Percentiles rank a stretch among this genome's conserved stretches.
Evolutionary conservation across 2,888 invertebrate species (phyloP).

Genomic region (Drosophila atroscutellata): DNA sequence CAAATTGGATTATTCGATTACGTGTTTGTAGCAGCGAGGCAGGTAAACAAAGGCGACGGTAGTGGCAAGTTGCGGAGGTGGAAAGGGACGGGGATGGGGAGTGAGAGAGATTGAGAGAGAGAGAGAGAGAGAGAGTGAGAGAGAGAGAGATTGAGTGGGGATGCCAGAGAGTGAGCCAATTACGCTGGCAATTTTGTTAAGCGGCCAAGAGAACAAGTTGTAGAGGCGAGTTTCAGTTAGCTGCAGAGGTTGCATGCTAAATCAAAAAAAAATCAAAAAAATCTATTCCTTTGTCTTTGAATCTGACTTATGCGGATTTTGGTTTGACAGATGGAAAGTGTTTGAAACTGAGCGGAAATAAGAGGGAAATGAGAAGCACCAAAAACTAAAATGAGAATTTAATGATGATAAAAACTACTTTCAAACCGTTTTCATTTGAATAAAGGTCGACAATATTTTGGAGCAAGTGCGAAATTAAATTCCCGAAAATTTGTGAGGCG

Average conservation of each 20-base stretch:
- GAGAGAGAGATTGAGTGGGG: background rate
- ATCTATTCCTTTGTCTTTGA: slow-evolving; percentile 33
- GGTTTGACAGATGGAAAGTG: slow-evolving; percentile 59
- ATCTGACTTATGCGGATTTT: slow-evolving; percentile 58
- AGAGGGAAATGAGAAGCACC: background rate
- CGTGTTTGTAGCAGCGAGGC: slow-evolving; percentile 64
- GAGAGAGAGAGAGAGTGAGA: background rate
- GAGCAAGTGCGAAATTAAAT: background rate
- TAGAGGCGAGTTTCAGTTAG: slow-evolving; percentile 33
- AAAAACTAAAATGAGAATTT: slow-evolving; percentile 20
- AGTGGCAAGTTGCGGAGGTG: slow-evolving; percentile 1
- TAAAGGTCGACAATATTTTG: background rate
- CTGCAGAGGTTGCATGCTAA: slow-evolving; percentile 17
- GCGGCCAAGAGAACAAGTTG: slow-evolving; percentile 70
- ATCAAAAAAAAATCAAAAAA: slow-evolving; percentile 4
- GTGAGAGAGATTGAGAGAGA: background rate
- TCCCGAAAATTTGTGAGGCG: background rate
- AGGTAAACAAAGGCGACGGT: slow-evolving; percentile 36
- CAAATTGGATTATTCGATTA: slow-evolving; percentile 81
- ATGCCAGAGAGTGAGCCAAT: slow-evolving; percentile 19
- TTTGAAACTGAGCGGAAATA: slow-evolving; percentile 6
- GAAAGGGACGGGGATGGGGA: background rate
- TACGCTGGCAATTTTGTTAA: slow-evolving; percentile 49
- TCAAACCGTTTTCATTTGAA: background rate
- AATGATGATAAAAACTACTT: slow-evolving; percentile 5